A percentile compares a stretch with the other conserved stretches of the same genome.
Conservation (phyloP, 2,888 invertebrate species). For the Fragum sueziense region DNA sequence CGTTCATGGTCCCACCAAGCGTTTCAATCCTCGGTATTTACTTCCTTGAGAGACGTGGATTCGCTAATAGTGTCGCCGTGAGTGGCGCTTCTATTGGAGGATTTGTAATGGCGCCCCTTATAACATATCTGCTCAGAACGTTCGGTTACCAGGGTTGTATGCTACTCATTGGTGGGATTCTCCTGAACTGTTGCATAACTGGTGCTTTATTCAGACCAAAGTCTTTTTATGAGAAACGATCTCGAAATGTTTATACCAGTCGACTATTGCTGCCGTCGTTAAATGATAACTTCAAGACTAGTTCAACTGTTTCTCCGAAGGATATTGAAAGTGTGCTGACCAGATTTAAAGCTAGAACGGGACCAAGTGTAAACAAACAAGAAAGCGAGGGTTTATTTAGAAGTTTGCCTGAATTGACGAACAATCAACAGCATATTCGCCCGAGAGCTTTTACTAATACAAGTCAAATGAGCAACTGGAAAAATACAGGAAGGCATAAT, state of each 20-base stretch:
- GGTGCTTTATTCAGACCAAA: slow-evolving; percentile 49
- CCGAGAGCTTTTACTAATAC: background rate
- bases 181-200: slow-evolving; percentile 48
- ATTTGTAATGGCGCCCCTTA: slow-evolving; percentile 46
- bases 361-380: background rate
- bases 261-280: background rate
- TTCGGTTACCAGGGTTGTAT: slow-evolving; percentile 56
- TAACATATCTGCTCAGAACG: slow-evolving; percentile 39
- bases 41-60: slow-evolving; percentile 54
- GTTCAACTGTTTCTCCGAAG: background rate
- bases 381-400: background rate
- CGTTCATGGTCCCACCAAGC: slow-evolving; percentile 41
- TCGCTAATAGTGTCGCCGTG: slow-evolving; percentile 54
- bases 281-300: background rate
- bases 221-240: slow-evolving; percentile 32
- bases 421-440: background rate
- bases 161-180: slow-evolving; percentile 46
- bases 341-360: background rate
- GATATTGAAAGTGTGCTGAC: background rate
- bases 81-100: slow-evolving; percentile 57
- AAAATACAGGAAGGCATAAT: background rate
- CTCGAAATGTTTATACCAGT: background rate
- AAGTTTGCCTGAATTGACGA: background rate
- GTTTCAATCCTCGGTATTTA: slow-evolving; percentile 50
- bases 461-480: slow-evolving; percentile 4